Evolutionary conservation across 1,140 invertebrate species (phyloP).

Genomic region (Aphidius gifuensis): DNA sequence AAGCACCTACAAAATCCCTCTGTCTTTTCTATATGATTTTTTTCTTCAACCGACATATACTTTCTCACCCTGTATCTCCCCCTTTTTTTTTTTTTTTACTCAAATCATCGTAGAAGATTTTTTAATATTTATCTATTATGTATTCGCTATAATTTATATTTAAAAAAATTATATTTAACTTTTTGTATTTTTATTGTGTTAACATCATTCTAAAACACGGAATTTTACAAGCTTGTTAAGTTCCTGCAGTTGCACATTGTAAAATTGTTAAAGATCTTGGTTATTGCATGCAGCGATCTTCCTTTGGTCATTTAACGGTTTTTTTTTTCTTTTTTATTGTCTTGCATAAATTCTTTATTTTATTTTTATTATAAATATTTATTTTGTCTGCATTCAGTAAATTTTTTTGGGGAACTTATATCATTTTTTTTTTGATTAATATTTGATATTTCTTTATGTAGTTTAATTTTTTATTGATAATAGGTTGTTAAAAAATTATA

Average conservation of each 20-base stretch:
- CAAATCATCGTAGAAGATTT: too few relatives aligned
- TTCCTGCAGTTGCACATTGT: constrained; percentile 9
- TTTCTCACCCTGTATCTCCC: background rate
- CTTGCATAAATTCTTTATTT: constrained; percentile 5
- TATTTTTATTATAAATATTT: too few relatives aligned
- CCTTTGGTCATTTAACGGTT: background rate
- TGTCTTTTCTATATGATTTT: constrained; percentile 14
- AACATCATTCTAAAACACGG: constrained; percentile 19
- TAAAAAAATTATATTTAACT: too few relatives aligned
- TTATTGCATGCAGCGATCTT: constrained; percentile 6
- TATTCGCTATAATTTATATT: too few relatives aligned
- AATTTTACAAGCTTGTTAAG: constrained; percentile 28
- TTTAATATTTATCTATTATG: too few relatives aligned
- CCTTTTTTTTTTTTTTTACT: too few relatives aligned
- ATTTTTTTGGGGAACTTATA: too few relatives aligned
- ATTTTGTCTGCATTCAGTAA: too few relatives aligned
- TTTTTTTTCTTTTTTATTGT: constrained; percentile 8
- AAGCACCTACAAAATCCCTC: constrained; percentile 31
- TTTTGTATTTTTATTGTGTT: background rate
- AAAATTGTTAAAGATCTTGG: constrained; percentile 11
- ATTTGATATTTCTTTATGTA: too few relatives aligned
- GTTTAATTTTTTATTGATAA: too few relatives aligned
- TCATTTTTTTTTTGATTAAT: too few relatives aligned
- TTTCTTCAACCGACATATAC: constrained; percentile 2
- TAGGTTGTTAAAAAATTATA: too few relatives aligned